Percentiles rank a stretch among this genome's conserved stretches.
Evolutionary conservation across 2,113 vertebrate species (phyloP).

Genomic region (Phodopus roborovskii): DNA sequence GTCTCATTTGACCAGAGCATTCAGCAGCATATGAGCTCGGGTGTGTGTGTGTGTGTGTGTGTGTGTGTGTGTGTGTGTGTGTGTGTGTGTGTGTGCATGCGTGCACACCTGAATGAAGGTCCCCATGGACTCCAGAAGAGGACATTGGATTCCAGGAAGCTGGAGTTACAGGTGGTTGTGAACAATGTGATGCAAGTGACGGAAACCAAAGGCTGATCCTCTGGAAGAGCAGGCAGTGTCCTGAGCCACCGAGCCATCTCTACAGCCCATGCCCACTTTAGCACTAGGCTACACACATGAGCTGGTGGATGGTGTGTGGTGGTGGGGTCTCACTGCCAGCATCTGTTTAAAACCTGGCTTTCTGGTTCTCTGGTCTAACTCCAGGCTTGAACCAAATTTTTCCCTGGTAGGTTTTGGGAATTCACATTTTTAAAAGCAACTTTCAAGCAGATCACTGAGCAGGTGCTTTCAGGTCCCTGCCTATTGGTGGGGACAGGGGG

Average conservation of each 20-base stretch:
- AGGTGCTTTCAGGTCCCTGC: neutral
- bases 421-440: neutral
- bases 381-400: neutral
- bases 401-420: neutral
- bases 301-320: neutral
- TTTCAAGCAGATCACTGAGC: neutral
- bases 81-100: fast-evolving
- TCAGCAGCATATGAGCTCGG: neutral
- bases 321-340: fast-evolving
- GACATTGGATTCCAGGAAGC: neutral
- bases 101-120: fast-evolving
- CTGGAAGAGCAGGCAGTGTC: neutral
- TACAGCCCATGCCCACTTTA: neutral
- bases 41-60: neutral
- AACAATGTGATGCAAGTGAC: neutral
- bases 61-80: neutral
- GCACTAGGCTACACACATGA: fast-evolving
- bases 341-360: neutral
- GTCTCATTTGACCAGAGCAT: neutral
- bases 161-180: neutral
- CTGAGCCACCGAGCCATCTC: neutral
- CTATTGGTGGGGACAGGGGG: fast-evolving
- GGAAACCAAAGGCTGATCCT: neutral
- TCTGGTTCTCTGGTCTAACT: neutral
- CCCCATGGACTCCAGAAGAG: neutral